A percentile compares a stretch with the other conserved stretches of the same genome.
Evolutionary conservation across 1,140 invertebrate species (phyloP).

Genomic region (Cepaea nemoralis): DNA sequence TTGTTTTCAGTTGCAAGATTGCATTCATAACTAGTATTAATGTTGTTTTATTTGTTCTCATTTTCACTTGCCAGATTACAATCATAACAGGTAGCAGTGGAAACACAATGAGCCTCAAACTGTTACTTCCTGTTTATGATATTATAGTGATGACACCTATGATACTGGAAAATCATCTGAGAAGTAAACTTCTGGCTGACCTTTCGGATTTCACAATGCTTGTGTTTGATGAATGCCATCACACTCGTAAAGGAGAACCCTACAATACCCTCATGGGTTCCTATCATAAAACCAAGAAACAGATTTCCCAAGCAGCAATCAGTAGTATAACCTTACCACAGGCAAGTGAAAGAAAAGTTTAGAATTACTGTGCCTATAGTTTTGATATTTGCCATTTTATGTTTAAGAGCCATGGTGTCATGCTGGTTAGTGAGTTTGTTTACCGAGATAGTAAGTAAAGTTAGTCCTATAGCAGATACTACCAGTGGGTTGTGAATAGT

Average conservation of each 20-base stretch:
- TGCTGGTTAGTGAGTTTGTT: too few species aligned
- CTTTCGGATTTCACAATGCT: conserved; percentile 56
- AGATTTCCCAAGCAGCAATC: not conserved
- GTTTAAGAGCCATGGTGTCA: too few species aligned
- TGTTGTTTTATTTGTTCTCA: not conserved
- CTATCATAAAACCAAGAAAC: conserved; percentile 55
- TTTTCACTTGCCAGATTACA: conserved; percentile 19
- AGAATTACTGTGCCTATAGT: too few species aligned
- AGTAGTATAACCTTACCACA: conserved; percentile 48
- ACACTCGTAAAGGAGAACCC: conserved; percentile 55
- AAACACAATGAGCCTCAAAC: conserved; percentile 54
- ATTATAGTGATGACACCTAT: conserved; percentile 64
- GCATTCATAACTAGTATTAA: too few species aligned
- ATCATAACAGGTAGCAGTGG: conserved; percentile 45
- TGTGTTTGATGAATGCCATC: conserved; percentile 70
- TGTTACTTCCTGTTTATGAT: conserved; percentile 51
- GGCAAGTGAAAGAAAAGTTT: conserved; percentile 46
- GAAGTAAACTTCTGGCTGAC: conserved; percentile 41
- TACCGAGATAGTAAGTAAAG: too few species aligned
- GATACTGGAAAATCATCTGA: conserved; percentile 61
- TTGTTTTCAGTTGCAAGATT: too few species aligned
- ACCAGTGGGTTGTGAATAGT: too few species aligned
- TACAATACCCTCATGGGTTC: conserved; percentile 66
- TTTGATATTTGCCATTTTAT: too few species aligned
- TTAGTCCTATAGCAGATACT: too few species aligned